These are phyloP conservation scores for Caenorhabditis remanei DNA, from an alignment of 1,140 invertebrate genomes.

Conservation along the genomic window DNA sequence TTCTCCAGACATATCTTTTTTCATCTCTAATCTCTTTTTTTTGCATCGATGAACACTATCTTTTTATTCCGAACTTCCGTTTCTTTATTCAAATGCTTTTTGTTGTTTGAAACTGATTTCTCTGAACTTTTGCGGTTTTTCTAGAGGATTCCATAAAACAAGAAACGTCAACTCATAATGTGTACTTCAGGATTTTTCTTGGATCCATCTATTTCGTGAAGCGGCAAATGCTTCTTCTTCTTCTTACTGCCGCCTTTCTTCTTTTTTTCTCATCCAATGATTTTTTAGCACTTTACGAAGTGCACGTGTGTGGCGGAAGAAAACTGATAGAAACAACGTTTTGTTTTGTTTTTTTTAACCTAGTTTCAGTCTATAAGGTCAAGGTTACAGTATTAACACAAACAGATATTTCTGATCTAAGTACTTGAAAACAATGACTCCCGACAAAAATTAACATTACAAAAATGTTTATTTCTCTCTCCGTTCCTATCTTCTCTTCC, in stretches of 20 bases:
- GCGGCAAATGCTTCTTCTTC: background rate
- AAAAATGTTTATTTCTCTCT: background rate
- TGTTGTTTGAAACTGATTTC: no score
- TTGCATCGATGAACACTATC: background rate
- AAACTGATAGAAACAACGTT: background rate
- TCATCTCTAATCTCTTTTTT: background rate
- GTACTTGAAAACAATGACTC: no score
- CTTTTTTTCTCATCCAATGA: slow-evolving; percentile 13
- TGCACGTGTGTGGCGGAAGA: slow-evolving; percentile 1
- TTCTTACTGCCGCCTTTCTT: background rate
- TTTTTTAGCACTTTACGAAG: slow-evolving; percentile 49
- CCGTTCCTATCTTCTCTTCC: slow-evolving; percentile 4
- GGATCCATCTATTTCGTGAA: background rate
- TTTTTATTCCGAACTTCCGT: no score
- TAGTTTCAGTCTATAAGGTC: no score
- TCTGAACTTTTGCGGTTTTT: no score
- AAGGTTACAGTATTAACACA: no score
- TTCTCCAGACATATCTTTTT: no score
- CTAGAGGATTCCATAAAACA: background rate
- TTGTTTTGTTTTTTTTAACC: background rate
- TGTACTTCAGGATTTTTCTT: background rate
- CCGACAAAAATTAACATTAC: background rate
- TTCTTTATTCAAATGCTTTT: no score
- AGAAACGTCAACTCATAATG: background rate
- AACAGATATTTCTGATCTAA: no score